Conservation (phyloP, 2,113 vertebrate species). For the Poeciliopsis prolifica region DNA sequence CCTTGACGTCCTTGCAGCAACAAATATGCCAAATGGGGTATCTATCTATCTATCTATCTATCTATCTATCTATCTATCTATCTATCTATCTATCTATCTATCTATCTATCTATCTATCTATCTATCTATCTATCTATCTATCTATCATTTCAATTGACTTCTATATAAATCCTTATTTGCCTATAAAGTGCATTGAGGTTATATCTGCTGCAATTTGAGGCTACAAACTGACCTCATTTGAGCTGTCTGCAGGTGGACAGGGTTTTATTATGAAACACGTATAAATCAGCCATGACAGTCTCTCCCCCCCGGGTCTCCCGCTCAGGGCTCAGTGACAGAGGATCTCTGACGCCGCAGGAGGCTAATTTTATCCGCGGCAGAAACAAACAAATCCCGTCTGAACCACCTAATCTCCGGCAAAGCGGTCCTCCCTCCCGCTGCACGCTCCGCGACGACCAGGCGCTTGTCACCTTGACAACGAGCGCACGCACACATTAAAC, state of each 20-base stretch:
- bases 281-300: not conserved
- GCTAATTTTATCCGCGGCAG: conserved; percentile 69
- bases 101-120: no score
- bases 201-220: no score
- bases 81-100: no score
- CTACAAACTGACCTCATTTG: not conserved
- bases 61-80: no score
- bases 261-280: not conserved
- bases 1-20: no score
- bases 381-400: conserved; percentile 53
- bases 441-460: not conserved
- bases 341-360: conserved; percentile 42
- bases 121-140: no score
- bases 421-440: not conserved
- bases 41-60: no score
- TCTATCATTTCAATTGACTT: no score
- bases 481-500: not conserved
- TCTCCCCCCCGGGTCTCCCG: conserved; percentile 8
- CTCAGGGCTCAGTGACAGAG: conserved; percentile 40
- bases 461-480: not conserved
- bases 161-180: no score
- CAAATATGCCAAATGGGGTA: no score
- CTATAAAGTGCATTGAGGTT: no score
- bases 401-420: conserved; percentile 58
- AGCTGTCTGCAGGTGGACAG: no score